Evolutionary conservation across 2,888 invertebrate genomes (phyloP), one percentile per base, ranked within the genome.

Genomic region (Neoitamus cyanurus): DNA sequence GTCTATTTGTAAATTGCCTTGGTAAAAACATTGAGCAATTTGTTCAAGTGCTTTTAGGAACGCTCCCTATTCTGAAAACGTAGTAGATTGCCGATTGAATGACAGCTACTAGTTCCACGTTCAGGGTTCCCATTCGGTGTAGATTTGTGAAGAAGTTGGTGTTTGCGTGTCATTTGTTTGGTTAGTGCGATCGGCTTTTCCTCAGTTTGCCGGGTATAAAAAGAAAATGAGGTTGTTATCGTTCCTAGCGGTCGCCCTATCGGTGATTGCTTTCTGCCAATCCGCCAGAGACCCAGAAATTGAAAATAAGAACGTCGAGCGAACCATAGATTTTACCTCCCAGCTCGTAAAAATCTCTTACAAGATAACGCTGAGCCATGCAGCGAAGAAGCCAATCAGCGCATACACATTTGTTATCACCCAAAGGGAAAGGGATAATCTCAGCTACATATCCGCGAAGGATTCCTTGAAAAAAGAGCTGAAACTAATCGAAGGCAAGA

Each of bases 331-430:
- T 92, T 92, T 98, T 87, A 94, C 96, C 5, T 95, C 97, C 6
- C 98, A 98, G 91, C 93, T 99, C 85, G 97, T 97, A 2, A 98
- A 97, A 92, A 94, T 97, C 83, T 93, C 94, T 13, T 93, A 94
- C 37, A 95, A 95, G 92, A 93, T 98, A 88, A 95, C 95, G 87
- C 90, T 98, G 87, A 96, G 98, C 92, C 98, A 98, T 90, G 93
- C 93, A 88, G 96, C 96, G 83, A 95, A 95, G 89, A 93, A 94
- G 86, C 92, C 95, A 86, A 94, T 95, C 42, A 94, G 93, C 86
- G 93, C 92, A 87, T 95, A 97, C 89, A 91, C 96, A 34, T 93
- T 96, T 87, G 93, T 95, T 9, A 90, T 97, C 34, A 93, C 94
- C 13, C 89, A 90, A 25, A 90, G 92, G 6, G 92, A 93, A 46